Evolutionary conservation across 2,113 vertebrate genomes (phyloP).

Genomic region (Pseudorhombus dupliciocellatus): DNA sequence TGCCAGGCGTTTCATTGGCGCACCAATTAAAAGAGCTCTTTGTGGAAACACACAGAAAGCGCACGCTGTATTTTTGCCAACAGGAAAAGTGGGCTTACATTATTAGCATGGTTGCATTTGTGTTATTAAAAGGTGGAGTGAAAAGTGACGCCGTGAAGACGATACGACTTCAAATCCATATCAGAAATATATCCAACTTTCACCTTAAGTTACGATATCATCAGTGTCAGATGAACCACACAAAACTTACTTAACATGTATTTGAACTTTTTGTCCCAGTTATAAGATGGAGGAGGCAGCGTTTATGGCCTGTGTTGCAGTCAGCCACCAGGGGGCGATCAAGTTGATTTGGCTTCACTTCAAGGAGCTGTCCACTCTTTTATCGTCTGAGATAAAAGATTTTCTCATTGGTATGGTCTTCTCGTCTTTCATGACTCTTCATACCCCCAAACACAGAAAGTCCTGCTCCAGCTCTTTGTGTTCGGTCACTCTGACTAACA

Average conservation of each 20-base stretch:
- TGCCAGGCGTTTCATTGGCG: conserved; percentile 31
- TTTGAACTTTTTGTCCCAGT: too few species aligned
- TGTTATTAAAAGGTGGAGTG: too few species aligned
- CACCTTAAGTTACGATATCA: too few species aligned
- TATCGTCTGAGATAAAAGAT: too few species aligned
- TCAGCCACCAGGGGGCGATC: not conserved
- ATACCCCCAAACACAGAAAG: conserved; percentile 9
- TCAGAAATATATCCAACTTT: too few species aligned
- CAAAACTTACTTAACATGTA: too few species aligned
- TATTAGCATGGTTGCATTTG: too few species aligned
- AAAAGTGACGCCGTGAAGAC: too few species aligned
- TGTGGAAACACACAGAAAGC: conserved; percentile 17
- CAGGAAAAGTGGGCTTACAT: too few species aligned
- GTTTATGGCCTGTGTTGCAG: not conserved
- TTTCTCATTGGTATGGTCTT: not conserved
- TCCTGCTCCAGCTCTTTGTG: conserved; percentile 27
- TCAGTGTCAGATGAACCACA: too few species aligned
- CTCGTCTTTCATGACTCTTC: not conserved
- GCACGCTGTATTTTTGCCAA: too few species aligned
- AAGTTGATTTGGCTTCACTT: not conserved
- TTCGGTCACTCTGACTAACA: conserved; percentile 49
- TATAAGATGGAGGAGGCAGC: not conserved
- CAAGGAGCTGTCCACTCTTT: not conserved
- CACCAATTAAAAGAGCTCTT: conserved; percentile 25
- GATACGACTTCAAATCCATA: too few species aligned